phyloP scores from a whole-genome alignment of 2,888 invertebrate genomes.

The Pristionchus exspectatus region DNA sequence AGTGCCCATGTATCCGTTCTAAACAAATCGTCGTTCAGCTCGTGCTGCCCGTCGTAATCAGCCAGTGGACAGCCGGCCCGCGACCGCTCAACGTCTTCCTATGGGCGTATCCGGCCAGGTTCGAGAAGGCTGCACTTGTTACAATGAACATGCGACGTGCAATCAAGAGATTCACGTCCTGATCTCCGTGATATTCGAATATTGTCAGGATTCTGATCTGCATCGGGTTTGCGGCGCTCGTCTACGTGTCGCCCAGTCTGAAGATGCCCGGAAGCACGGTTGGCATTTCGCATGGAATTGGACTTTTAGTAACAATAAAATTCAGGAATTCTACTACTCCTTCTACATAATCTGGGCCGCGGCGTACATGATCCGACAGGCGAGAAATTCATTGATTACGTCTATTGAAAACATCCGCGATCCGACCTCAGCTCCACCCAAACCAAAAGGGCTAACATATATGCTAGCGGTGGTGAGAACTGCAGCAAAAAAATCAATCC shows the following conservation, averaged over 20 bases:
- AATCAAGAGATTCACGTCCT: too few relatives aligned
- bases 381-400: slow-evolving; percentile 77
- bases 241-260: slow-evolving; percentile 89
- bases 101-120: slow-evolving; percentile 87
- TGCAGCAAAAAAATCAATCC: background rate
- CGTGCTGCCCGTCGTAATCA: slow-evolving; percentile 90
- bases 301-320: too few relatives aligned
- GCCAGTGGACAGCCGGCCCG: slow-evolving; percentile 90
- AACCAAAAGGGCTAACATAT: too few relatives aligned
- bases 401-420: too few relatives aligned
- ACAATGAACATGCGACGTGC: too few relatives aligned
- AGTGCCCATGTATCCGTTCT: too few relatives aligned
- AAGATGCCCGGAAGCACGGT: slow-evolving; percentile 83
- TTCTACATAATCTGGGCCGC: slow-evolving; percentile 86
- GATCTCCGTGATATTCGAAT: too few relatives aligned
- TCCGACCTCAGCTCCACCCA: too few relatives aligned
- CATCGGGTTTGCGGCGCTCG: slow-evolving; percentile 88
- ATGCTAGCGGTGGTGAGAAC: background rate
- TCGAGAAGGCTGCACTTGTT: too few relatives aligned
- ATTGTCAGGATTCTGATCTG: slow-evolving; percentile 88
- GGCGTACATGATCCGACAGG: slow-evolving; percentile 93
- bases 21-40: slow-evolving; percentile 85
- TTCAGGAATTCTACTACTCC: slow-evolving; percentile 78
- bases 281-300: too few relatives aligned
- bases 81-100: slow-evolving; percentile 91